A percentile compares a stretch with the other conserved stretches of the same genome.
phyloP scores from a whole-genome alignment of 2,797 vertebrate species.

The Neoniphon sammara region DNA sequence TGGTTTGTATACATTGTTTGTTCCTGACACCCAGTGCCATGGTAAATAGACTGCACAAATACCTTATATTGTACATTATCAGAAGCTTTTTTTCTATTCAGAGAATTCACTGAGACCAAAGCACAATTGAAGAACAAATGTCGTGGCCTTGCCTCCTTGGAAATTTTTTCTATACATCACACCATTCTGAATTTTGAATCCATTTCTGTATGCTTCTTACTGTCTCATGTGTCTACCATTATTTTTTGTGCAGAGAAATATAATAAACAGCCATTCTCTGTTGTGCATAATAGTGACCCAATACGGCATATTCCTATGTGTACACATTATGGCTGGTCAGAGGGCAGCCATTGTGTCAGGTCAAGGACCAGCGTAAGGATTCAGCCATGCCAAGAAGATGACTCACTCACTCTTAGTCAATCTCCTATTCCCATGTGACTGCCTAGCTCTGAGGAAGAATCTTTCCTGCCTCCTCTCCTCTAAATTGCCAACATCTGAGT shows the following conservation, averaged over 20 bases:
- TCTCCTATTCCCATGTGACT: conserved; percentile 37
- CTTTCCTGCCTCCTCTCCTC: conserved; percentile 53
- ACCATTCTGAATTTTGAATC: conserved; percentile 6
- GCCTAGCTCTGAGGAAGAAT: conserved; percentile 47
- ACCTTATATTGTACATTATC: conserved; percentile 12
- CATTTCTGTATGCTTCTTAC: conserved; percentile 9
- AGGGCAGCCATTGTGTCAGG: conserved; percentile 50
- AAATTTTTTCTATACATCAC: too few species aligned
- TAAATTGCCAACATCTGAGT: conserved; percentile 73
- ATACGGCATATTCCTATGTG: conserved; percentile 8
- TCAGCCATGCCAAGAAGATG: conserved; percentile 52
- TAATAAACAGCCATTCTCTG: conserved; percentile 4
- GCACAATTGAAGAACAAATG: conserved; percentile 22
- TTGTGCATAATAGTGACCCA: conserved; percentile 3
- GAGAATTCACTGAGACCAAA: conserved; percentile 7
- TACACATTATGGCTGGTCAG: conserved; percentile 22
- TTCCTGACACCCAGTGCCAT: conserved; percentile 2
- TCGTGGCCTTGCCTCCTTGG: background rate
- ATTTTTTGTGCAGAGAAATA: conserved; percentile 10
- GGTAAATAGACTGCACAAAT: conserved; percentile 15
- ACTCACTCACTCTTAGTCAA: conserved; percentile 62
- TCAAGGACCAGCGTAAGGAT: conserved; percentile 60
- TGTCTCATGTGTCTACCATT: conserved; percentile 5
- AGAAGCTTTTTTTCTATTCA: conserved; percentile 19
- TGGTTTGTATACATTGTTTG: conserved; percentile 13